Percentiles rank a stretch among this genome's conserved stretches.
These are phyloP conservation scores for Drosophila nr. fundita DNA, from an alignment of 2,888 invertebrate species.

Conservation along the genomic window DNA sequence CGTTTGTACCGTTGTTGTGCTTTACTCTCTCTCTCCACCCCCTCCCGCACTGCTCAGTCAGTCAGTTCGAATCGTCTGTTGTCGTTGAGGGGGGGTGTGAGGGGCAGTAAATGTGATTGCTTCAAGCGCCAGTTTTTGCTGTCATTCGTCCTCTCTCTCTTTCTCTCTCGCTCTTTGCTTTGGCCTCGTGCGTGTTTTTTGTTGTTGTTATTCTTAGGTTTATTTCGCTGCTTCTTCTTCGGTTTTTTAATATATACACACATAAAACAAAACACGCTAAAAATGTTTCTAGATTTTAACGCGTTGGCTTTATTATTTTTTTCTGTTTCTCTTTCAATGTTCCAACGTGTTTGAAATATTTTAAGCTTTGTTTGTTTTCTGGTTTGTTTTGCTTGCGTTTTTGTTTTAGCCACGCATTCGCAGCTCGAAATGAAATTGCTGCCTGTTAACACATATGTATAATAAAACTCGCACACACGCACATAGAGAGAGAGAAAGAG, in stretches of 20 bases:
- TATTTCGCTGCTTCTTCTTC: constrained; percentile 4
- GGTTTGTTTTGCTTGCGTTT: constrained; percentile 48
- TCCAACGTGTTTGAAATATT: constrained; percentile 73
- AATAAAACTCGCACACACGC: constrained; percentile 39
- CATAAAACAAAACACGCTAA: constrained; percentile 51
- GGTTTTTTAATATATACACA: constrained; percentile 32
- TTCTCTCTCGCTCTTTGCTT: constrained; percentile 11
- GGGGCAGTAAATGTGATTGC: constrained; percentile 71
- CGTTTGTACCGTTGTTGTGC: neutral
- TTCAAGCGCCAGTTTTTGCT: constrained; percentile 25
- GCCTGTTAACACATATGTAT: constrained; percentile 44
- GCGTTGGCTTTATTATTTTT: constrained; percentile 30
- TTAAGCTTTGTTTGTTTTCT: constrained; percentile 51
- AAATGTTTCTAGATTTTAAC: constrained; percentile 64
- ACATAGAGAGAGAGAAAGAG: neutral
- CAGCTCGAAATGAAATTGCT: constrained; percentile 59
- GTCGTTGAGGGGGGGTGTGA: constrained; percentile 3
- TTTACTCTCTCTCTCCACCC: constrained; percentile 3
- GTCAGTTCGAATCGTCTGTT: constrained; percentile 33
- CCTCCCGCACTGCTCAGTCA: constrained; percentile 21
- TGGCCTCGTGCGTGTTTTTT: constrained; percentile 50
- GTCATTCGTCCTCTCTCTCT: neutral
- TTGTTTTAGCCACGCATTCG: constrained; percentile 64
- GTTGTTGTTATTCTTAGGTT: constrained; percentile 20
- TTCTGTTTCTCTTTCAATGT: constrained; percentile 59